phyloP scores from a whole-genome alignment of 2,797 vertebrate species.

The Liparis tanakae region DNA sequence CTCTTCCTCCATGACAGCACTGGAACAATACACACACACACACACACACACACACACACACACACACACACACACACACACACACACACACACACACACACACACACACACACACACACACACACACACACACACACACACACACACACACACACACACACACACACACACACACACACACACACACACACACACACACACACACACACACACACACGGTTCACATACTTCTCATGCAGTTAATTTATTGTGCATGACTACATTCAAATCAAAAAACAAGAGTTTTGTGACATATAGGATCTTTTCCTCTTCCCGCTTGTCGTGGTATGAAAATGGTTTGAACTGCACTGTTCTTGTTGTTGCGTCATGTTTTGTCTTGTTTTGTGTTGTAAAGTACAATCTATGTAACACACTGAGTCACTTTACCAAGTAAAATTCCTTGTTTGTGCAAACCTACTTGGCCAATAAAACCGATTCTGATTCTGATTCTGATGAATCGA shows the following conservation, averaged over 20 bases:
- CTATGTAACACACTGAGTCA: too few relatives aligned
- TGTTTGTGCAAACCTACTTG: too few relatives aligned
- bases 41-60: slow-evolving; percentile 12
- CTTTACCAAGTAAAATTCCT: too few relatives aligned
- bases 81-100: slow-evolving; percentile 7
- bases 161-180: slow-evolving; percentile 9
- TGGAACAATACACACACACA: slow-evolving; percentile 20
- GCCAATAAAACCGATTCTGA: too few relatives aligned
- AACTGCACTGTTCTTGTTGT: too few relatives aligned
- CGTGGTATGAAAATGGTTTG: too few relatives aligned
- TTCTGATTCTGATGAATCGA: too few relatives aligned
- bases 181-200: slow-evolving; percentile 3
- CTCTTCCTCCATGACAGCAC: slow-evolving; percentile 65
- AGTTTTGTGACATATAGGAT: too few relatives aligned
- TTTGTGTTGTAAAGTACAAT: too few relatives aligned
- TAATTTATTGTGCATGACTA: slow-evolving; percentile 59
- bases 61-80: slow-evolving; percentile 19
- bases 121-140: slow-evolving; percentile 7
- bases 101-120: slow-evolving; percentile 8
- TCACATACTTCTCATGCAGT: slow-evolving; percentile 35
- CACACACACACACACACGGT: slow-evolving; percentile 11
- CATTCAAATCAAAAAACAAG: background rate
- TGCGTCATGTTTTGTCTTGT: too few relatives aligned
- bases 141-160: slow-evolving; percentile 10
- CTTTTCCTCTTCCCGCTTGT: too few relatives aligned